A percentile compares a stretch with the other conserved stretches of the same genome.
These are phyloP conservation scores for Mellilla xanthometata DNA, from an alignment of 2,888 invertebrate species.

Conservation along the genomic window DNA sequence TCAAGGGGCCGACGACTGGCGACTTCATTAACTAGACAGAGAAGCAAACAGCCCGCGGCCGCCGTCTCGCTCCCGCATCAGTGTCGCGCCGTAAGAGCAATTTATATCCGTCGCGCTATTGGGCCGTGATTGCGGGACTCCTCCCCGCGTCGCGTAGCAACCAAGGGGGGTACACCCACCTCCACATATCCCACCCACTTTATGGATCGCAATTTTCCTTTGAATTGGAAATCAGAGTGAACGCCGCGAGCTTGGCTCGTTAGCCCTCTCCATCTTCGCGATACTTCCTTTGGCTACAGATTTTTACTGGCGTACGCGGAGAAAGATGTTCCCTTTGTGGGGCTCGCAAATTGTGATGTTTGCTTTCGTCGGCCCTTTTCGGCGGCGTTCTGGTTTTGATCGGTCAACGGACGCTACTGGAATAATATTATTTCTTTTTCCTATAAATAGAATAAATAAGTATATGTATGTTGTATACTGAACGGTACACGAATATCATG, in stretches of 20 bases:
- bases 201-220: conserved; percentile 83
- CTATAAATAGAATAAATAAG: too few relatives aligned
- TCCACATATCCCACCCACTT: conserved; percentile 60
- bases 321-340: conserved; percentile 68
- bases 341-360: conserved; percentile 59
- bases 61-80: conserved; percentile 61
- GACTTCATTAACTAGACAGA: conserved; percentile 77
- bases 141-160: conserved; percentile 86
- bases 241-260: conserved; percentile 71
- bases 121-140: conserved; percentile 83
- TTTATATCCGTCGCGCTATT: conserved; percentile 84
- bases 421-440: neutral
- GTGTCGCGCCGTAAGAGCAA: conserved; percentile 78
- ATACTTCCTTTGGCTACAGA: conserved; percentile 67
- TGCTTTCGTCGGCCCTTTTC: conserved; percentile 37
- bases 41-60: conserved; percentile 32
- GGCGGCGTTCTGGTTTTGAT: conserved; percentile 23
- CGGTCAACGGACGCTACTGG: neutral
- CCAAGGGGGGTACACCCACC: conserved; percentile 60
- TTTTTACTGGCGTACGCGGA: conserved; percentile 64
- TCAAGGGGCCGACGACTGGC: conserved; percentile 71
- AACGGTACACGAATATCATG: too few relatives aligned
- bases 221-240: conserved; percentile 83
- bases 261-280: conserved; percentile 75
- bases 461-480: too few relatives aligned